phyloP scores from a whole-genome alignment of 2,797 vertebrate genomes.

The Thamnophis elegans region DNA sequence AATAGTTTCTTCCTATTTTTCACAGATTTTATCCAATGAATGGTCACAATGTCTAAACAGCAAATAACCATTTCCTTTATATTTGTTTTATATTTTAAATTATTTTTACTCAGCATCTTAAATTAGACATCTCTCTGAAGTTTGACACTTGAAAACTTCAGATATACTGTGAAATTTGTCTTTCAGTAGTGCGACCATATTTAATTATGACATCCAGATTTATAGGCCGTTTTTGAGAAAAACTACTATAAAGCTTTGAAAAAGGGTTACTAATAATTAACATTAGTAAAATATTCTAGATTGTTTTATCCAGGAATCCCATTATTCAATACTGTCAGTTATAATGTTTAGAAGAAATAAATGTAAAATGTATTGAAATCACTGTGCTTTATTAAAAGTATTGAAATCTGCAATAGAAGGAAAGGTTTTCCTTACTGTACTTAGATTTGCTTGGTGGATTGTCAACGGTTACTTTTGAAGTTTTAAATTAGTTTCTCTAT shows the following conservation, averaged over 20 bases:
- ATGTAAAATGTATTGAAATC: not conserved
- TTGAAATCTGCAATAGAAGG: not conserved
- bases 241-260: not conserved
- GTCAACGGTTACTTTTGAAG: constrained; percentile 3
- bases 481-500: not conserved
- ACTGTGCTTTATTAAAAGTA: constrained; percentile 1
- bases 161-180: not conserved
- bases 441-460: not conserved
- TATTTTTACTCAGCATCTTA: not conserved
- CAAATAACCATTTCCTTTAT: not conserved
- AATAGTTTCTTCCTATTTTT: not conserved
- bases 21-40: not conserved
- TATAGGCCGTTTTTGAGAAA: not conserved
- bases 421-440: not conserved
- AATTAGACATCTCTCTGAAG: not conserved
- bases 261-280: not conserved
- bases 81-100: not conserved
- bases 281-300: not conserved
- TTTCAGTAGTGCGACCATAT: not conserved
- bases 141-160: not conserved
- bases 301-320: not conserved
- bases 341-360: constrained; percentile 16
- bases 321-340: not conserved
- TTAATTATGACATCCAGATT: not conserved
- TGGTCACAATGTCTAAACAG: not conserved